Base-by-base conservation (phyloP, 2,113 vertebrate species). In the Takifugu bimaculatus region DNA sequence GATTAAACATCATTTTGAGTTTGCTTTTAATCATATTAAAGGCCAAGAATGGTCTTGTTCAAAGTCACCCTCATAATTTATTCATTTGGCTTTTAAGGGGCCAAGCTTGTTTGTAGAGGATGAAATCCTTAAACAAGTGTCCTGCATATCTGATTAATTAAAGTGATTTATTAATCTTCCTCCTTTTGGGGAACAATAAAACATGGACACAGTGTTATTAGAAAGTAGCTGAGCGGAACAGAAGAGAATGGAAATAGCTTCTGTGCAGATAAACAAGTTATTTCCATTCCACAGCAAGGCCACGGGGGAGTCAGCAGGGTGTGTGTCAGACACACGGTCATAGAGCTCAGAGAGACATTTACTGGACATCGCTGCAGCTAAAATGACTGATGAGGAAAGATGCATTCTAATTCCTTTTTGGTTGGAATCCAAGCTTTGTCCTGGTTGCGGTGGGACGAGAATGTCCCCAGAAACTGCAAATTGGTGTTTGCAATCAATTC, bases 111-210 rank as follows among this genome's bases (percentile, higher is more conserved):
- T 64, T 10, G 48, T 64, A 2, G 7, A 26, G 32, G 29, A 50
- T 56, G 12, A 25, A 26, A 35, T 29, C 52, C 26, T 44, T 57
- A 62, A 63, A 57, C 14, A 42, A 14, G 15, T 13, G 7, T 9
- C 26, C 10, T 7, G 2, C 14, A 44, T n/a, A 48, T 56, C 27
- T 55, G 43, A 25, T 12, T 50, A 2, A 55, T 50, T 59, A 42
- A 50, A 62, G 45, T 42, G 7, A n/a, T 44, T 54, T 26, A 32
- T 57, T 50, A n/a, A 26, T 64, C 47, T 26, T 32, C 11, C 5
- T 26, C 9, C 15, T 15, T 13, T 13, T 11, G 1, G 43, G 2
- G 25, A 14, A 20, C 26, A 52, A 53, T n/a, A 35, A 43, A 32
- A 29, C 32, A 25, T 12, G 4, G 7, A 4, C 6, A 2, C 15